Conservation (phyloP, 2,113 vertebrate species). For the Tetraodon nigroviridis region DNA sequence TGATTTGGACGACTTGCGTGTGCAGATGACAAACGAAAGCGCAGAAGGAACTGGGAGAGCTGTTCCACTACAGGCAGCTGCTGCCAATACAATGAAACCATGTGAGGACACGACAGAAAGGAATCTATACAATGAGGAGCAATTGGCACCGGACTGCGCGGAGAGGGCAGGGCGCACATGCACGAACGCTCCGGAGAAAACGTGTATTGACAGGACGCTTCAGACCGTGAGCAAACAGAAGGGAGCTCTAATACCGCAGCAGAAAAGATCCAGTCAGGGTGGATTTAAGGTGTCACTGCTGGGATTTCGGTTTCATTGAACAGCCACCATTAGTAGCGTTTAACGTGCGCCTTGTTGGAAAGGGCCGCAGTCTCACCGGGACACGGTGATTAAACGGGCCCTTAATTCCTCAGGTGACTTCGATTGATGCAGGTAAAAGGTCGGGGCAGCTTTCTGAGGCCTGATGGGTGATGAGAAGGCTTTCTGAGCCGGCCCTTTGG, state of each 20-base stretch:
- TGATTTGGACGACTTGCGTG: no score
- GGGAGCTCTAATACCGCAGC: conserved; percentile 25
- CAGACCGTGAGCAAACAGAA: conserved; percentile 43
- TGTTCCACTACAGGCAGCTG: conserved; percentile 10
- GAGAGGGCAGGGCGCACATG: conserved; percentile 42
- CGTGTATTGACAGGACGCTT: conserved; percentile 60
- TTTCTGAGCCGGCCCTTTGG: conserved; percentile 32
- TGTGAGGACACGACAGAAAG: conserved; percentile 53
- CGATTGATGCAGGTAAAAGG: conserved; percentile 52
- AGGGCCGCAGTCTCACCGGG: conserved; percentile 16
- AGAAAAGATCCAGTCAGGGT: conserved; percentile 24
- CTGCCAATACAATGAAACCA: conserved; percentile 23
- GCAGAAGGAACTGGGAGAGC: neutral
- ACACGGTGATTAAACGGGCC: neutral
- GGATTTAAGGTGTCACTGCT: conserved; percentile 43
- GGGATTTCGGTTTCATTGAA: conserved; percentile 39
- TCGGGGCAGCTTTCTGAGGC: conserved; percentile 35
- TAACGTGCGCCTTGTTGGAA: conserved; percentile 31
- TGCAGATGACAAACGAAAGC: no score
- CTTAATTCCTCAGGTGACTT: neutral
- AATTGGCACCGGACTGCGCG: conserved; percentile 34
- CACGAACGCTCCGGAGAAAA: conserved; percentile 39
- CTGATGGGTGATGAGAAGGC: conserved; percentile 33
- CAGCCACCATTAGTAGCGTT: conserved; percentile 28
- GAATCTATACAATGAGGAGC: conserved; percentile 54